These are phyloP conservation scores for Platysteira castanea DNA, from an alignment of 2,113 vertebrate species.

Conservation along the genomic window DNA sequence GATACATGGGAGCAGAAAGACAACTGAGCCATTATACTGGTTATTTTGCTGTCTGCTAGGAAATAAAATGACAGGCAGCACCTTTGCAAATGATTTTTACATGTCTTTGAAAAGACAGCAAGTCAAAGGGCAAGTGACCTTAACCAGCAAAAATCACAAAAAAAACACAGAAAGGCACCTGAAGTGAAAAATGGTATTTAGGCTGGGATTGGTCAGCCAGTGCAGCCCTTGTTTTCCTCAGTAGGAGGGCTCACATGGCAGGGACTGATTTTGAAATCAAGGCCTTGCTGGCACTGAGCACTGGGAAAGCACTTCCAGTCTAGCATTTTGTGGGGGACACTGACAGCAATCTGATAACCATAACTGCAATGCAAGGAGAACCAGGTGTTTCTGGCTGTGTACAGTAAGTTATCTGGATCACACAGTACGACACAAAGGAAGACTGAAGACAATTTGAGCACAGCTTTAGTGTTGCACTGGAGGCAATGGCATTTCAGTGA, in stretches of 20 bases:
- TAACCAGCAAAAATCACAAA: neutral
- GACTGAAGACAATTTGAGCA: neutral
- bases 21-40: neutral
- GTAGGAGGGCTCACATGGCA: neutral
- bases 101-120: neutral
- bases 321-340: neutral
- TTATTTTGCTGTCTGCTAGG: neutral
- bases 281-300: neutral
- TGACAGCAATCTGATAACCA: neutral
- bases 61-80: neutral
- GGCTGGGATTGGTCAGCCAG: no score
- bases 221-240: neutral
- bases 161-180: neutral
- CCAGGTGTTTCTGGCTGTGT: neutral
- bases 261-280: neutral
- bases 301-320: neutral
- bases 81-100: neutral
- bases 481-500: neutral
- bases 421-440: neutral
- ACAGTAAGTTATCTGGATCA: neutral
- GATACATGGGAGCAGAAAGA: slow-evolving; percentile 15
- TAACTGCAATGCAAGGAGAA: neutral
- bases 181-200: neutral
- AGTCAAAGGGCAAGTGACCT: neutral
- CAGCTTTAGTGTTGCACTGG: neutral